Evolutionary conservation across 30 jellyfish, hydroid and myxozoan genomes (phyloP), one percentile per base, ranked within the genome.

Genomic region (Pelagia noctiluca): DNA sequence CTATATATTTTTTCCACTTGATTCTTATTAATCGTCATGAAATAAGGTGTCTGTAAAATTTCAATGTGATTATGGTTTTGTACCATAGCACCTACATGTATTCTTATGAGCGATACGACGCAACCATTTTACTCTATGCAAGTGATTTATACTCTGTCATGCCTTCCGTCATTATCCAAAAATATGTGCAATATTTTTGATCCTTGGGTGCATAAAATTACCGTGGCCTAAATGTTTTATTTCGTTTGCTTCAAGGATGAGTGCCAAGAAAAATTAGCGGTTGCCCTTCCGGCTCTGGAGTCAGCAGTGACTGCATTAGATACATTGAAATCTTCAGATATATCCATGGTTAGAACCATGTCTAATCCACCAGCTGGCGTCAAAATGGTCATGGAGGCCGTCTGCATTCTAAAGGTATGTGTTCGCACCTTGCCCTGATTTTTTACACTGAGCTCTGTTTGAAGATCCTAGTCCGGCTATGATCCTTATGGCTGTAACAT

Each of bases 361-460:
- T 35, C 21, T 35, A 68, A 82, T 36, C 92, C 92, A 3, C 92
- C 92, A 30, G 79, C 28, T 13, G 92, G 92, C 24, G 92, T 82
- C 53, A 82, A 82, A 57, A 82, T 82, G 85, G 92, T 82, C 46
- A 82, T 82, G 92, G 92, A 82, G 35, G 92, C 92, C 35, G 92
- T 82, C 25, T 82, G 92, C 67, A 82, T 82, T 47, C 79, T 82
- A 0, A 82, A 82, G 85, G 92, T 67, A 31, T 1, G 31, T 18
- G 1, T 49, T n/a, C n/a, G n/a, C 13, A 11, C 13, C 13, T 48
- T n/a, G n/a, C 13, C 18, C n/a, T n/a, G n/a, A n/a, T 48, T 48
- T 48, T 11, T 11, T 11, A 48, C n/a, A 48, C 62, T 13, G n/a
- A n/a, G 13, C 13, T n/a, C n/a, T 48, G n/a, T 48, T 11, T 13